Evolutionary conservation across 2,888 invertebrate genomes (phyloP).

Genomic region (Andrena praecox): DNA sequence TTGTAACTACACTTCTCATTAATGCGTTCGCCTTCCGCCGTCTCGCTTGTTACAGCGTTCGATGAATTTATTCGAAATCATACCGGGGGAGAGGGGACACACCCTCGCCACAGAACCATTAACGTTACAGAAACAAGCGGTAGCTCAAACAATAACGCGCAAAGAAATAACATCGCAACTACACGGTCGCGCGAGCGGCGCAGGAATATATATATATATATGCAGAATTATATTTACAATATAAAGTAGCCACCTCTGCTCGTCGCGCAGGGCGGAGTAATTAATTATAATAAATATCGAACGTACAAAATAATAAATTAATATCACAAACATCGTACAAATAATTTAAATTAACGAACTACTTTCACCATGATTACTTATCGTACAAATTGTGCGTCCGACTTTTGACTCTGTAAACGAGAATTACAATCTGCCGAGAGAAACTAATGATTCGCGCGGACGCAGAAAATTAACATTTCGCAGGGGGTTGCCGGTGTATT

Average conservation of each 20-base stretch:
- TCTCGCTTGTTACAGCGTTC: constrained; percentile 8
- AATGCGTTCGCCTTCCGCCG: not conserved
- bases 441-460: constrained; percentile 38
- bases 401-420: constrained; percentile 41
- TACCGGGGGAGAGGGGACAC: not conserved
- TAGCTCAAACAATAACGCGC: constrained; percentile 18
- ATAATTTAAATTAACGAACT: constrained; percentile 39
- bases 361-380: constrained; percentile 29
- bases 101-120: not conserved
- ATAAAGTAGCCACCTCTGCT: constrained; percentile 23
- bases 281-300: constrained; percentile 49
- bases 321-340: constrained; percentile 53
- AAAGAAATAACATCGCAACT: constrained; percentile 17
- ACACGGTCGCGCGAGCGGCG: constrained; percentile 22
- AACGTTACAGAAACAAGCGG: constrained; percentile 21
- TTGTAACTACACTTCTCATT: constrained; percentile 33
- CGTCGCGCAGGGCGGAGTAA: constrained; percentile 28
- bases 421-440: constrained; percentile 22
- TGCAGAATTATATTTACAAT: constrained; percentile 30
- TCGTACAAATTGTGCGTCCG: constrained; percentile 59
- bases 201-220: not conserved
- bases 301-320: constrained; percentile 54
- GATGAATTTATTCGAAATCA: constrained; percentile 20
- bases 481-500: constrained; percentile 20
- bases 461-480: constrained; percentile 27